Evolutionary conservation across 2,888 invertebrate genomes (phyloP).

Genomic region (Lottia gigantea): DNA sequence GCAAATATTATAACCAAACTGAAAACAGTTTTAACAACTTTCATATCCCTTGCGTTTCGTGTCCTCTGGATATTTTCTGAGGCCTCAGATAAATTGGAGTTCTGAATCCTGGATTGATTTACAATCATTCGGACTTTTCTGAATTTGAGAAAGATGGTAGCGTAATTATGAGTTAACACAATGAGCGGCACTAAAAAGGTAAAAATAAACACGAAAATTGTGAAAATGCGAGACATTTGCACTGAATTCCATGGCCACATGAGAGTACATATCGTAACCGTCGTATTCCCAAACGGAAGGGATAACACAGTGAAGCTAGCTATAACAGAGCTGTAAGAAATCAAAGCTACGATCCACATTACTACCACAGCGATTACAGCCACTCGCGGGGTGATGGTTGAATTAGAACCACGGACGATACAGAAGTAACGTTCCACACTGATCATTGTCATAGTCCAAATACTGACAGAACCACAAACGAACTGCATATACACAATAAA

Average conservation of each 20-base stretch:
- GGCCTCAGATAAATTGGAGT: neutral
- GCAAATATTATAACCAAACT: constrained; percentile 45
- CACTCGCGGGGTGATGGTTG: constrained; percentile 32
- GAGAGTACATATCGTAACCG: constrained; percentile 46
- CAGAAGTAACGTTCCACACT: constrained; percentile 51
- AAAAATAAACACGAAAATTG: constrained; percentile 26
- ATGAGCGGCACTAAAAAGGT: constrained; percentile 41
- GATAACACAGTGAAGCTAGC: constrained; percentile 43
- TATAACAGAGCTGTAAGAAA: constrained; percentile 39
- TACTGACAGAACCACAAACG: constrained; percentile 44
- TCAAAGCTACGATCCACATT: constrained; percentile 38
- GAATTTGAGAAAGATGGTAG: constrained; percentile 41
- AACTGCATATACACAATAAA: constrained; percentile 41
- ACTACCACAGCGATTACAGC: constrained; percentile 33
- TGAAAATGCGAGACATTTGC: constrained; percentile 34
- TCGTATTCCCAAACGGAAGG: constrained; percentile 28
- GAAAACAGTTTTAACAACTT: constrained; percentile 46
- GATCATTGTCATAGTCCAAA: constrained; percentile 56
- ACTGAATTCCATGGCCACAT: constrained; percentile 42
- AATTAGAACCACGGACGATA: constrained; percentile 35
- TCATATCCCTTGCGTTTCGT: constrained; percentile 34
- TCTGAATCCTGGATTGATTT: neutral
- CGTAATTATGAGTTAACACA: constrained; percentile 42
- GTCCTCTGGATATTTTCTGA: constrained; percentile 2
- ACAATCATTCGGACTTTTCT: constrained; percentile 33